Conservation (phyloP, 2,797 vertebrate species). For the Babyrousa celebensis region DNA sequence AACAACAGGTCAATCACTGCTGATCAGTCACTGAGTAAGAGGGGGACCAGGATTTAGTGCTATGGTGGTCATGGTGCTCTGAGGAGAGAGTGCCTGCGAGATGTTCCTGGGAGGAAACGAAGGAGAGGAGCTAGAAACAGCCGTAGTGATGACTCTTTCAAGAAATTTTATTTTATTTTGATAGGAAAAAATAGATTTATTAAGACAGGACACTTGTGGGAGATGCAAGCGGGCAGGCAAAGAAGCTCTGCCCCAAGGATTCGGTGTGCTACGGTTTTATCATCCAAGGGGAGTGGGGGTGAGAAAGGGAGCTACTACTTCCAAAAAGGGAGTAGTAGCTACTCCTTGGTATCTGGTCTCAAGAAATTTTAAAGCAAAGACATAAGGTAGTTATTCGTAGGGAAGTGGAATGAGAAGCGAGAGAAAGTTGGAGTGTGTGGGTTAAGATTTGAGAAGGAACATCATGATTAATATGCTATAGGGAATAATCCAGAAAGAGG, state of each 20-base stretch:
- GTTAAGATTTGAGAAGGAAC: neutral
- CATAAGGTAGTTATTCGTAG: neutral
- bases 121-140: neutral
- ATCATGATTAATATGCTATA: neutral
- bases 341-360: too few relatives aligned
- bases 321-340: too few relatives aligned
- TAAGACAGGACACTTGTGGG: too few relatives aligned
- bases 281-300: too few relatives aligned
- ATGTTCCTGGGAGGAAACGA: neutral
- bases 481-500: neutral
- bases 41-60: neutral
- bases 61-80: neutral
- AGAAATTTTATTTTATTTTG: too few relatives aligned
- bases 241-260: too few relatives aligned
- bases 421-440: neutral
- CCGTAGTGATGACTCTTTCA: neutral
- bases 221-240: too few relatives aligned
- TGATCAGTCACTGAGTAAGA: neutral
- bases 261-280: too few relatives aligned
- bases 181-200: too few relatives aligned
- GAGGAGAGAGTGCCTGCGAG: neutral
- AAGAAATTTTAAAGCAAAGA: slow-evolving; percentile 25
- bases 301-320: too few relatives aligned
- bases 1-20: neutral
- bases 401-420: neutral